Evolutionary conservation across 53 echinoderm and acorn worm species (phyloP).

Genomic region (Luidia sarsii): DNA sequence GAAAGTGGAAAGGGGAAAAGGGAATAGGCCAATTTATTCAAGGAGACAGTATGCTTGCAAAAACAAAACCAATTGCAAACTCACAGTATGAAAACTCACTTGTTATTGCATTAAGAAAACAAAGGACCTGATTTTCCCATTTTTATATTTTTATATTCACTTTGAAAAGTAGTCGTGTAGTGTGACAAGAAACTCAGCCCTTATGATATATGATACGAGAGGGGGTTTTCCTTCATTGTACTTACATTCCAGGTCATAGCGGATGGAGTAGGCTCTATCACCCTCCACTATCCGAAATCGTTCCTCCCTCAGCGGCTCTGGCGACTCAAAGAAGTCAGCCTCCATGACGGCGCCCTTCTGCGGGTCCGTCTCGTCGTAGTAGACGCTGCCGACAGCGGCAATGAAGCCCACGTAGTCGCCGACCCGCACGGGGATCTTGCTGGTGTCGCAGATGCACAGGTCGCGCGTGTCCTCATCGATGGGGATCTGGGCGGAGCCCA

Average conservation of each 20-base stretch:
- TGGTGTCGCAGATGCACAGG: background rate
- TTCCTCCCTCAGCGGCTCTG: slow-evolving; percentile 6
- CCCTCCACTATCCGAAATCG: background rate
- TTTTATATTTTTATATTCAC: background rate
- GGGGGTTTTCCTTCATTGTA: too few relatives aligned
- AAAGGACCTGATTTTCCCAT: too few relatives aligned
- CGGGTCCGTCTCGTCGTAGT: background rate
- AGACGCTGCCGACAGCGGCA: background rate
- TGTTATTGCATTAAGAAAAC: too few relatives aligned
- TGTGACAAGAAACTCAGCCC: too few relatives aligned
- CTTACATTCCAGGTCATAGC: slow-evolving; percentile 17
- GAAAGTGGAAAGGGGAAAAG: background rate
- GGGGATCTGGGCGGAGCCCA: slow-evolving; percentile 4
- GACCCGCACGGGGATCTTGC: slow-evolving; percentile 20
- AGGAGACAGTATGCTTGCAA: background rate
- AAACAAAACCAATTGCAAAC: background rate
- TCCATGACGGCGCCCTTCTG: background rate
- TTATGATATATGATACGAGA: background rate
- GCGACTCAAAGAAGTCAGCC: background rate
- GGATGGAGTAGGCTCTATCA: slow-evolving; percentile 7
- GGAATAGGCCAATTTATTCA: too few relatives aligned
- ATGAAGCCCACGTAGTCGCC: slow-evolving; percentile 29
- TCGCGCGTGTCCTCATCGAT: slow-evolving; percentile 11
- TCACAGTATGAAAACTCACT: background rate
- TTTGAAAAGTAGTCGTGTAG: background rate